A percentile compares a stretch with the other conserved stretches of the same genome.
Conservation (phyloP, 35 echinoderm and acorn worm genomes). For the Chiridota heheva region DNA sequence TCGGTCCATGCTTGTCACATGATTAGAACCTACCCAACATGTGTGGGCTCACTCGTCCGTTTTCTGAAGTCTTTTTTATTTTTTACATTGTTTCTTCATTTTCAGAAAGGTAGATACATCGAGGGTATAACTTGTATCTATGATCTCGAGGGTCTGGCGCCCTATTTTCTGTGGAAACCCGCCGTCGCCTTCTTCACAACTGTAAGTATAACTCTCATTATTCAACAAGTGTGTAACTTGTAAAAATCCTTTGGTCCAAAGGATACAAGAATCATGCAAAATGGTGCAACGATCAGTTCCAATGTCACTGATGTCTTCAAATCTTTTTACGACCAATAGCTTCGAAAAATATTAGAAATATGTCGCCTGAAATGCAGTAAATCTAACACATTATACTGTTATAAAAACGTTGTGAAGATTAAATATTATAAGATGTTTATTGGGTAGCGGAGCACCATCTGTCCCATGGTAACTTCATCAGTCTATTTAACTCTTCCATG, state of each 20-base stretch:
- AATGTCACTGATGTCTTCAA: neutral
- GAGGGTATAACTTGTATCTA: conserved; percentile 25
- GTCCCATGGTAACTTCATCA: too few species aligned
- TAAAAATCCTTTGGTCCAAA: neutral
- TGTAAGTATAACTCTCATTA: conserved; percentile 2
- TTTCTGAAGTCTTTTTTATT: neutral
- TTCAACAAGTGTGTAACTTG: neutral
- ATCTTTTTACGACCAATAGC: neutral
- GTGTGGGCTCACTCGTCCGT: neutral
- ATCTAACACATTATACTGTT: neutral
- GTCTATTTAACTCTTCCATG: too few species aligned
- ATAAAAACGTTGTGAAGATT: neutral
- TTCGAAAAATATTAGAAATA: neutral
- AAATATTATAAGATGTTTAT: too few species aligned
- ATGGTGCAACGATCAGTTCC: too few species aligned
- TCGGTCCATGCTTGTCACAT: too few species aligned
- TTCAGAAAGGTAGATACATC: conserved; percentile 41
- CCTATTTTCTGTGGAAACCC: conserved; percentile 49
- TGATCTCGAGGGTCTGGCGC: conserved; percentile 34
- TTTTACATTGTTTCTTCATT: neutral
- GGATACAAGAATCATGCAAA: neutral
- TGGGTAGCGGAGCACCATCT: too few species aligned
- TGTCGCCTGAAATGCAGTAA: neutral
- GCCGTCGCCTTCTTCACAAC: conserved; percentile 32
- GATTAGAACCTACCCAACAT: too few species aligned